A percentile compares a stretch with the other conserved stretches of the same genome.
Evolutionary conservation across 2,113 vertebrate genomes (phyloP).

Genomic region (Lepus europaeus): DNA sequence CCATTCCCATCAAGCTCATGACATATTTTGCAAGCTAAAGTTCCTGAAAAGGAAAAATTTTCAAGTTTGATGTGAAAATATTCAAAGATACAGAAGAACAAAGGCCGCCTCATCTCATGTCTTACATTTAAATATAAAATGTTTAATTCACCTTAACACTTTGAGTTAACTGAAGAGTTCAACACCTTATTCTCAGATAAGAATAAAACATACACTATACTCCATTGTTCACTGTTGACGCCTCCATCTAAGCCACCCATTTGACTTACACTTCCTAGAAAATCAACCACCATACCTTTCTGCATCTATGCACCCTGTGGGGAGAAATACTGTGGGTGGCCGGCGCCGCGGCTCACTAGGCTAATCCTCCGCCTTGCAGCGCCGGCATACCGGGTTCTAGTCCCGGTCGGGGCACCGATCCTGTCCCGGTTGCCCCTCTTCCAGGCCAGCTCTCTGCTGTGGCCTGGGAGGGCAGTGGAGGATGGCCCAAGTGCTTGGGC

Average conservation of each 20-base stretch:
- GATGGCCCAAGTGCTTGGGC: no score
- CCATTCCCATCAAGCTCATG: not conserved
- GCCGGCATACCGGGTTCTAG: no score
- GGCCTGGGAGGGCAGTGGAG: no score
- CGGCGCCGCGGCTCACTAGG: no score
- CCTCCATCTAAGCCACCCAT: not conserved
- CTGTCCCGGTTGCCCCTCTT: no score
- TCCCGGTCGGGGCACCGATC: no score
- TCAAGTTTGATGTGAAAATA: not conserved
- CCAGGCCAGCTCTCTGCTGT: no score
- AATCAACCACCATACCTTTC: slow-evolving; percentile 8
- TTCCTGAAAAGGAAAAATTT: slow-evolving; percentile 11
- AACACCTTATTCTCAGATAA: not conserved
- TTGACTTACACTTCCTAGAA: slow-evolving; percentile 16
- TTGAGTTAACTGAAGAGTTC: not conserved
- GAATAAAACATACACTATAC: not conserved
- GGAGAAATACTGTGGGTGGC: not conserved
- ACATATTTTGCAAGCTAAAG: slow-evolving; percentile 49
- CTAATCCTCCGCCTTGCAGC: no score
- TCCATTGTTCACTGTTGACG: not conserved
- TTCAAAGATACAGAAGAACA: not conserved
- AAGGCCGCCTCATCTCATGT: not conserved
- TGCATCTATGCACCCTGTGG: not conserved
- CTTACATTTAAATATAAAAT: slow-evolving; percentile 30
- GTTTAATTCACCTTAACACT: not conserved